Evolutionary conservation across 2,797 vertebrate genomes (phyloP), one percentile per base, ranked within the genome.

Genomic region (Siniperca scherzeri): DNA sequence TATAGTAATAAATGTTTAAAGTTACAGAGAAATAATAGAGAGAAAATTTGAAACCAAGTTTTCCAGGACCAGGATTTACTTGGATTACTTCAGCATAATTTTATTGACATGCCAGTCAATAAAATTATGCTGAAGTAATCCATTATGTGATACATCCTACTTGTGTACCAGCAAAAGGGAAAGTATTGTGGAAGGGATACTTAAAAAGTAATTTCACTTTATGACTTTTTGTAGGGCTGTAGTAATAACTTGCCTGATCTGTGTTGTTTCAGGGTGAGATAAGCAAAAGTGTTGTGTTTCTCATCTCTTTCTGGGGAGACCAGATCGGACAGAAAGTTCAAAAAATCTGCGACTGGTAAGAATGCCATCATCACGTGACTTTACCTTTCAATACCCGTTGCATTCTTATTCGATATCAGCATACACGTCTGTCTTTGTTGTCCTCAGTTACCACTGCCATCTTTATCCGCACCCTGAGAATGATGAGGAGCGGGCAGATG

Each of bases 321-420:
- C 98, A 99, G 91, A 99, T 99, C 7, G 98, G 98, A 78, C 97
- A 98, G 88, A 99, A 99, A 92, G 98, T 99, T n/a, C 98, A 98
- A 94, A 99, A 99, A 93, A 99, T 99, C 85, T 99, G 98, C 62
- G 98, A 99, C 44, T 99, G 98, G 98, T 99, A 92, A 97, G 97
- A 78, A 27, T 3, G 1, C 0, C 11, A 2, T 25, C 12, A 7
- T 57, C 42, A 13, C 6, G 4, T 27, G 12, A 4, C 36, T 60
- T 64, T 7, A 55, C 1, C 21, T 55, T 17, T 19, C 10, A 27
- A 0, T 4, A 1, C 6, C 5, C 17, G n/a, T 19, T 33, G 38
- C 30, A 5, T 33, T 77, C 14, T 69, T 46, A 19, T 33, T 77
- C 10, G 4, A 27, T 16, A n/a, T 61, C 14, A 69, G 7, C 36